phyloP scores from a whole-genome alignment of 2,797 vertebrate species.

The Cygnus olor region DNA sequence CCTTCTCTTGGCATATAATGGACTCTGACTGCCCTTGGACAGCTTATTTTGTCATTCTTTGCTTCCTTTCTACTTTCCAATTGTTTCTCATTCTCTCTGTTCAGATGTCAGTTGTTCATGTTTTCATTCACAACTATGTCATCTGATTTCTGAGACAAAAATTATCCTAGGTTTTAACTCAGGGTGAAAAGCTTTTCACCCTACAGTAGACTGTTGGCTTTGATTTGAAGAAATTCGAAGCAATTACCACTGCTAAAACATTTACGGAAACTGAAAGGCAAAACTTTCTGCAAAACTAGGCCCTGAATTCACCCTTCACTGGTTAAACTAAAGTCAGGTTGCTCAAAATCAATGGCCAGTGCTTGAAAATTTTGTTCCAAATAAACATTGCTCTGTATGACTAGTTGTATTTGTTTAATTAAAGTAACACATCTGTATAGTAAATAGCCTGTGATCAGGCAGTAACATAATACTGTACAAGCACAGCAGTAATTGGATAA shows the following conservation, averaged over 20 bases:
- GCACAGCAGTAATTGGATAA: constrained; percentile 80
- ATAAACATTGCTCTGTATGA: constrained; percentile 71
- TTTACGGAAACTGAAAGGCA: not conserved
- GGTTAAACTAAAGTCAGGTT: not conserved
- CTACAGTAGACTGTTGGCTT: not conserved
- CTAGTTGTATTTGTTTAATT: constrained; percentile 82
- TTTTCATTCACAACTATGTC: not conserved
- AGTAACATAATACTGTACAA: constrained; percentile 79
- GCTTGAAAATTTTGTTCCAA: constrained; percentile 28
- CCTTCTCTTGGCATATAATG: not conserved
- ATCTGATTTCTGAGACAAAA: not conserved
- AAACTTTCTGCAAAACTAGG: not conserved
- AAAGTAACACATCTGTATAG: constrained; percentile 80
- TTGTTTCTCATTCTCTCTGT: not conserved
- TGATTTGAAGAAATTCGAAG: not conserved
- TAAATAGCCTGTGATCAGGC: constrained; percentile 75
- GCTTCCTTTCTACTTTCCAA: not conserved
- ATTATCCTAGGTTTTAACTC: not conserved
- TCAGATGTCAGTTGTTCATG: not conserved
- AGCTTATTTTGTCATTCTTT: not conserved
- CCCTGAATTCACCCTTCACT: not conserved
- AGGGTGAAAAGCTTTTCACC: not conserved
- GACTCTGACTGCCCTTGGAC: not conserved
- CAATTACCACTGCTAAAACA: not conserved
- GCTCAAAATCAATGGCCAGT: not conserved